Evolutionary conservation across 2,797 vertebrate species (phyloP), one percentile per base, ranked within the genome.

Genomic region (Anolis apletophallus): DNA sequence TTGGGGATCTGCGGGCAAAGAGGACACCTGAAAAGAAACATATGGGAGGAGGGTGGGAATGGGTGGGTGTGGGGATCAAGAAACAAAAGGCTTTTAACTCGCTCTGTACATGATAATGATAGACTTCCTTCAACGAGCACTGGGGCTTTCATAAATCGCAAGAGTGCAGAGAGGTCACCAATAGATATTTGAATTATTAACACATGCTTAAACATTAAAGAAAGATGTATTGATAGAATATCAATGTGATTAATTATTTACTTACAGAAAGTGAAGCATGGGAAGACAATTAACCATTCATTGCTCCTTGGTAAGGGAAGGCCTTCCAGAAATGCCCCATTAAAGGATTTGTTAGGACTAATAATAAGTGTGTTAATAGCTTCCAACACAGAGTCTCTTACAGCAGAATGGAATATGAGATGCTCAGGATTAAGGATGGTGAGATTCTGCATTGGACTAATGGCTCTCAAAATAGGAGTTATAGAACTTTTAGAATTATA

Each of bases 121-220:
- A 90, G 94, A 94, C 90, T 93, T 94, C 90, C 92, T 95, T 96
- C 95, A 95, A 94, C 97, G 95, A 97, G 96, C 96, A 87, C 92
- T 94, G 95, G 93, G 96, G 79, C 91, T 96, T 95, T 93, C 93
- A 94, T 96, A 96, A 95, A 95, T 97, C 96, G 94, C 95, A 95
- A 88, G 90, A 96, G 96, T 96, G 94, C 94, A 93, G 90, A 90
- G 91, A 96, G 96, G 95, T 97, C 95, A 97, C 92, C 94, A 92
- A 94, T 93, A 94, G 96, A 97, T 97, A 97, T 97, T 94, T 99
- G 96, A 98, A 99, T 99, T 98, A 99, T 98, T 98, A 98, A 98
- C 92, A 94, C 95, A 90, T 96, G 95, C 97, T 97, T 97, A 97
- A 97, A 96, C 97, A 97, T 97, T 97, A 97, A 98, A 97, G 97